phyloP scores from a whole-genome alignment of 2,888 invertebrate genomes.

The Aproaerema taeniolella region DNA sequence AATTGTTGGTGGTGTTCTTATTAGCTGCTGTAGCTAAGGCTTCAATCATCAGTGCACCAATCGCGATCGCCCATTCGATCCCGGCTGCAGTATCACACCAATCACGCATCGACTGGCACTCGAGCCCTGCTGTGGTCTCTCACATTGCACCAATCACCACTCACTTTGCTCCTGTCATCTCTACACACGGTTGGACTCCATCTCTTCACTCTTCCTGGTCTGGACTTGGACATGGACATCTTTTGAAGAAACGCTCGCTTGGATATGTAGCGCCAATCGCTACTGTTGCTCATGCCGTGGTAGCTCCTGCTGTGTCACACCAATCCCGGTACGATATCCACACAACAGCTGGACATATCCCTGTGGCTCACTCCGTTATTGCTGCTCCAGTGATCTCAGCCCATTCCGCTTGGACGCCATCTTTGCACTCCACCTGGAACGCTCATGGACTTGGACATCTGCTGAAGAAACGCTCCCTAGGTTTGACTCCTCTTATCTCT shows the following conservation, averaged over 20 bases:
- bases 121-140: background rate
- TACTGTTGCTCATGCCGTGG: background rate
- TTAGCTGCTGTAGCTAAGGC: too few relatives aligned
- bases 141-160: background rate
- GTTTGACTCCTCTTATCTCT: background rate
- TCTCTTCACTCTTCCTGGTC: background rate
- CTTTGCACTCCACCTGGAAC: background rate
- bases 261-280: background rate
- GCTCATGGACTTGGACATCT: slow-evolving; percentile 2
- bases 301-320: slow-evolving; percentile 1
- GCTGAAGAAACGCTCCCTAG: slow-evolving; percentile 2
- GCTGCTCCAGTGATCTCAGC: background rate
- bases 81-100: slow-evolving; percentile 6
- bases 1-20: slow-evolving; percentile 2
- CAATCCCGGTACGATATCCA: slow-evolving; percentile 3
- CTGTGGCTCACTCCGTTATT: background rate
- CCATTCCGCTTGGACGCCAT: background rate
- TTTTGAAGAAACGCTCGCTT: slow-evolving; percentile 1
- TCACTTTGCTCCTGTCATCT: background rate
- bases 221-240: slow-evolving; percentile 1
- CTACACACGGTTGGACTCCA: background rate
- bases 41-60: too few relatives aligned
- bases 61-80: background rate
- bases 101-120: slow-evolving; percentile 4
- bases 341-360: slow-evolving; percentile 2